phyloP scores from a whole-genome alignment of 2,888 invertebrate genomes.

The Lycophotia porphyrea region DNA sequence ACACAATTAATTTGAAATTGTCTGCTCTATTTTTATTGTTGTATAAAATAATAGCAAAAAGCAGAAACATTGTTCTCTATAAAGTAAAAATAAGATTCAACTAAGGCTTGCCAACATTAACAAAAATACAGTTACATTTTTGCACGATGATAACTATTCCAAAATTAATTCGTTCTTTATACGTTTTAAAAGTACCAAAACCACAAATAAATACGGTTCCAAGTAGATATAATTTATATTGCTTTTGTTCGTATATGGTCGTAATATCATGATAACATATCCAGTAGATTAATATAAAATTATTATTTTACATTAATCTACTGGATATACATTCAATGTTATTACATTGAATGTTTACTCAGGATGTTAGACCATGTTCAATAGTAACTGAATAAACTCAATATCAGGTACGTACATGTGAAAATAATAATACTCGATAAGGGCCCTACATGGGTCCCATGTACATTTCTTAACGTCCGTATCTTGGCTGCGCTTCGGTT shows the following conservation, averaged over 20 bases:
- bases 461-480: no score
- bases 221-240: not conserved
- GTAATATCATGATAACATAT: not conserved
- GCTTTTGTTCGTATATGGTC: not conserved
- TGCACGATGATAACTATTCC: not conserved
- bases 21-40: not conserved
- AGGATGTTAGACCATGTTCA: slow-evolving; percentile 20
- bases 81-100: not conserved
- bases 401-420: slow-evolving; percentile 2
- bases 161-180: not conserved
- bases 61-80: not conserved
- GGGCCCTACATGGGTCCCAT: no score
- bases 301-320: no score
- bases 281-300: slow-evolving; percentile 16
- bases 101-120: not conserved
- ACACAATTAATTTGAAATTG: not conserved
- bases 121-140: not conserved
- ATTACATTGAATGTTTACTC: slow-evolving; percentile 24
- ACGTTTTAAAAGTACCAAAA: not conserved
- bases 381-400: slow-evolving; percentile 4
- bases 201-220: not conserved
- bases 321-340: no score
- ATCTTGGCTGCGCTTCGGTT: no score
- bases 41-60: not conserved
- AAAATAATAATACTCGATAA: slow-evolving; percentile 13